Evolutionary conservation across 2,113 vertebrate species (phyloP), one percentile per base, ranked within the genome.

Genomic region (Glaucidium brasilianum): DNA sequence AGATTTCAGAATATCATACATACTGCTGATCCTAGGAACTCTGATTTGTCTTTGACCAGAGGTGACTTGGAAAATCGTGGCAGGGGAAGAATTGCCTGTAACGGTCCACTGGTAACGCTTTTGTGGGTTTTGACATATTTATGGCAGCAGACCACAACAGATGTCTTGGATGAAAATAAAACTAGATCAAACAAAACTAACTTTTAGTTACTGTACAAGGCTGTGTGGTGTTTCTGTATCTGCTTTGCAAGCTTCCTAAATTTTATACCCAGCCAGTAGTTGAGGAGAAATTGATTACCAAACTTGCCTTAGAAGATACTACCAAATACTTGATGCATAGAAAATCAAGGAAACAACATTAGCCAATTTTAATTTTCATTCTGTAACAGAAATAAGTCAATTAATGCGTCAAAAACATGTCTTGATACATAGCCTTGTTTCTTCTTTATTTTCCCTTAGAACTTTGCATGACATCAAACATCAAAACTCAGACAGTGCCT

Each of bases 391-490:
- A 89, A 19, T 35, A 58, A 60, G 25, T 78, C 15, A 68, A 22
- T 73, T 41, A 77, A 15, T 25, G 23, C 52, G 41, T 56, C 50
- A 63, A 49, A 68, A 69, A 1, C 7, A 11, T 9, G 6, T 47
- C 8, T 56, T 67, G 23, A 17, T 62, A 27, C 4, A 15, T 62
- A 14, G 72, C 27, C 9, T 68, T 29, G 26, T 39, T 85, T 64
- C 12, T 83, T 59, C 22, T 49, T 63, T 59, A 15, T 47, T 27
- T 50, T n/a, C 50, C 58, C 45, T 80, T 95, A 99, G 99, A 99
- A 97, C 95, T 99, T 45, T 99, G 99, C 93, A 92, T 99, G 97
- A 99, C 99, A 12, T 99, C 99, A 80, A 99, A 99, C 72, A 96
- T 99, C 90, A 99, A 99, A 98, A 99, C 98, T 89, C 98, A 99